A percentile compares a stretch with the other conserved stretches of the same genome.
Conservation (phyloP, 2,888 invertebrate species). For the Heterodera filipjevi region DNA sequence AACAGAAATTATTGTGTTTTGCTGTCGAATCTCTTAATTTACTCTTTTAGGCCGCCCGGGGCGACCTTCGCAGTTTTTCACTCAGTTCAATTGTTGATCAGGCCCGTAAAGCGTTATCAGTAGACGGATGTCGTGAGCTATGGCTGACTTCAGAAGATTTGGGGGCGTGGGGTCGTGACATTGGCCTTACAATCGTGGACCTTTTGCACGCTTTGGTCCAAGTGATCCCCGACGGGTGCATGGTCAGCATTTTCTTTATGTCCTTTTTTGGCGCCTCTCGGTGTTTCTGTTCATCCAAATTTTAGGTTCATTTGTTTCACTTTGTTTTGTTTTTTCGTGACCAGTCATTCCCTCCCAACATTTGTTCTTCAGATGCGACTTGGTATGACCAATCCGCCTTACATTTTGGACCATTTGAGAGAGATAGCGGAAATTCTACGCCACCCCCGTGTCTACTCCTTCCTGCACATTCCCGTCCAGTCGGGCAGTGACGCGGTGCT, state of each 20-base stretch:
- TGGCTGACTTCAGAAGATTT: constrained; percentile 98
- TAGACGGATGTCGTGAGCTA: constrained; percentile 89
- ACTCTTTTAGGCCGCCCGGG: constrained; percentile 77
- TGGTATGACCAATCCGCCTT: constrained; percentile 97
- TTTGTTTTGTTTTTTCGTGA: neutral
- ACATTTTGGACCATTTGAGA: constrained; percentile 89
- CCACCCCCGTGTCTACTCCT: constrained; percentile 88
- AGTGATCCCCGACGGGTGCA: constrained; percentile 70
- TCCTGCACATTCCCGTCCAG: constrained; percentile 95
- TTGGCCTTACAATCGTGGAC: constrained; percentile 81
- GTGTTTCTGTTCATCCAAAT: too few species aligned
- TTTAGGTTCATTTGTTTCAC: too few species aligned
- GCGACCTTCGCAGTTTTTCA: constrained; percentile 85
- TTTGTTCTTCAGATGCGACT: constrained; percentile 73
- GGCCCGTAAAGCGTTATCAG: constrained; percentile 51
- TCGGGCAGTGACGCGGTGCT: constrained; percentile 93
- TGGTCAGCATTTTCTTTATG: constrained; percentile 44
- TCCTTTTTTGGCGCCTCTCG: neutral
- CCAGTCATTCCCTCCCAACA: neutral
- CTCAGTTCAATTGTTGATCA: constrained; percentile 66
- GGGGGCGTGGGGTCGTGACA: constrained; percentile 94
- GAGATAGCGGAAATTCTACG: constrained; percentile 83
- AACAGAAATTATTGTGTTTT: neutral
- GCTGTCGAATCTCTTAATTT: neutral
- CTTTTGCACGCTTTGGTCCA: constrained; percentile 83